Conservation (phyloP, 2,888 invertebrate genomes). For the Troides oblongomaculatus region DNA sequence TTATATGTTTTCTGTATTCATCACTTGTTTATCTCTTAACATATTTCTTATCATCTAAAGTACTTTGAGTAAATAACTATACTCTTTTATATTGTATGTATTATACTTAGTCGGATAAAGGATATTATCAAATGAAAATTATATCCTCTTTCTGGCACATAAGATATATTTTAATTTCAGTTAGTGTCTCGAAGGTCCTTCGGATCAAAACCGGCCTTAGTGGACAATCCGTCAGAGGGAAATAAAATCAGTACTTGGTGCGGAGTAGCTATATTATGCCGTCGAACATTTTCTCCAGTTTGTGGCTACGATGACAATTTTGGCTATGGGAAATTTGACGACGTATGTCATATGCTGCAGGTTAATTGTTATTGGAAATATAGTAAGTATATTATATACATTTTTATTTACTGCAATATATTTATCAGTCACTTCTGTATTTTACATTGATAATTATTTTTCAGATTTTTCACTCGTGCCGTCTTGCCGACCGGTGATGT, state of each 20-base stretch:
- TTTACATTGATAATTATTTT: constrained; percentile 37
- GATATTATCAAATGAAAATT: neutral
- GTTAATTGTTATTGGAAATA: constrained; percentile 66
- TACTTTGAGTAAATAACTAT: neutral
- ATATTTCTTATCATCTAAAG: neutral
- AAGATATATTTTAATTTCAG: constrained; percentile 41
- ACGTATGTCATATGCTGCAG: constrained; percentile 61
- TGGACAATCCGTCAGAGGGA: constrained; percentile 29
- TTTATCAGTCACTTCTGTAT: neutral
- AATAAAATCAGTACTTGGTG: constrained; percentile 53
- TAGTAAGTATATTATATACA: constrained; percentile 45
- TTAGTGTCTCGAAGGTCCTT: constrained; percentile 43
- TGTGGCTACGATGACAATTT: constrained; percentile 62
- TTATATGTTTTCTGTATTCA: constrained; percentile 1
- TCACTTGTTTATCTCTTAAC: no score
- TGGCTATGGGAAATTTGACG: constrained; percentile 59
- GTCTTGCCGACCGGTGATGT: constrained; percentile 42
- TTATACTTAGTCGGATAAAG: neutral
- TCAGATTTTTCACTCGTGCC: constrained; percentile 57
- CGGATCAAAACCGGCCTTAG: constrained; percentile 33
- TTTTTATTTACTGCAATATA: neutral
- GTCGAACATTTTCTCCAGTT: constrained; percentile 40
- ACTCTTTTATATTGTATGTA: neutral
- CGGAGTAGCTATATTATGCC: constrained; percentile 49
- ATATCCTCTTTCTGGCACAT: constrained; percentile 29